These are phyloP conservation scores for Strigamia maritima DNA, from an alignment of 2,888 invertebrate species.

Conservation along the genomic window DNA sequence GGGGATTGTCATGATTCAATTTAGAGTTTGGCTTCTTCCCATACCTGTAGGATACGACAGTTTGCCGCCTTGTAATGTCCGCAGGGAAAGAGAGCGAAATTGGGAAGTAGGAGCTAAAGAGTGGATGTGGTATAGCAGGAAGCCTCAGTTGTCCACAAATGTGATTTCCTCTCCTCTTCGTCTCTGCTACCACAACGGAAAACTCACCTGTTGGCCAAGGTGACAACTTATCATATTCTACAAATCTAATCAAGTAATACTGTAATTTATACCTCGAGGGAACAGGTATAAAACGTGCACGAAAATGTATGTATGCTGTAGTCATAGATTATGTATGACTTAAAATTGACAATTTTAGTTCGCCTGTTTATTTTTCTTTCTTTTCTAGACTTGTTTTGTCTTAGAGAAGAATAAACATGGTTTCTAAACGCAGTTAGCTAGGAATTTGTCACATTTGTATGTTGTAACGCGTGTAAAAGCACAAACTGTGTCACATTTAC, in stretches of 20 bases:
- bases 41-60: constrained; percentile 34
- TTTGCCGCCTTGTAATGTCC: constrained; percentile 34
- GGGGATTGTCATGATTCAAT: constrained; percentile 31
- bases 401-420: background rate
- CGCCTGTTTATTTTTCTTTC: background rate
- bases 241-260: constrained; percentile 26
- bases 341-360: background rate
- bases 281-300: background rate
- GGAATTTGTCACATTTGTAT: constrained; percentile 9
- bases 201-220: constrained; percentile 21
- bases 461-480: background rate
- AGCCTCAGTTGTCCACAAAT: constrained; percentile 32
- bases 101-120: constrained; percentile 34
- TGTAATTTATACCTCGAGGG: constrained; percentile 5
- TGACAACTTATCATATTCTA: background rate
- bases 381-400: background rate
- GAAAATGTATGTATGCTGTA: background rate
- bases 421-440: background rate
- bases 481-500: background rate
- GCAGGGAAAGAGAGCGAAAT: constrained; percentile 27
- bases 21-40: constrained; percentile 34
- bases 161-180: constrained; percentile 22
- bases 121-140: constrained; percentile 26
- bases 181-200: constrained; percentile 2
- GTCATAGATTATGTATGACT: background rate